phyloP scores from a whole-genome alignment of 1,140 invertebrate species.

The Drosophila guanche region DNA sequence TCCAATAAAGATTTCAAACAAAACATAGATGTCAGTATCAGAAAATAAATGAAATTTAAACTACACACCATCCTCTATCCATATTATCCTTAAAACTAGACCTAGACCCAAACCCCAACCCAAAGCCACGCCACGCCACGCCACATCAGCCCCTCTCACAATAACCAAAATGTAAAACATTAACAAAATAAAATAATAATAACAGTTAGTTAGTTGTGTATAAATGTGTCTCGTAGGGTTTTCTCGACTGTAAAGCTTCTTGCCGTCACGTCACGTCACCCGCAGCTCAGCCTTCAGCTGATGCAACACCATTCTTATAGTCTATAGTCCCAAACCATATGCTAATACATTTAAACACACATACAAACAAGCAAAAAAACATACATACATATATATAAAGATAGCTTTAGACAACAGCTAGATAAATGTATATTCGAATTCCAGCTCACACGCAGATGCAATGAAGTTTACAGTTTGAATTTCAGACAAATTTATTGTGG shows the following conservation, averaged over 20 bases:
- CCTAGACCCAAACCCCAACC: not conserved
- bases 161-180: slow-evolving; percentile 25
- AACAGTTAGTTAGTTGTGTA: slow-evolving; percentile 51
- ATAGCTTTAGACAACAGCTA: slow-evolving; percentile 74
- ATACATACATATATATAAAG: slow-evolving; percentile 59
- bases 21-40: slow-evolving; percentile 12
- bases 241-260: slow-evolving; percentile 61
- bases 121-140: too few species aligned
- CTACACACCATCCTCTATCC: slow-evolving; percentile 2
- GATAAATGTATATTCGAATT: slow-evolving; percentile 78
- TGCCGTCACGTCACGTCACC: slow-evolving; percentile 4
- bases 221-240: slow-evolving; percentile 67
- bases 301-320: slow-evolving; percentile 69
- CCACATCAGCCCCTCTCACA: slow-evolving; percentile 2
- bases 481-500: slow-evolving; percentile 8
- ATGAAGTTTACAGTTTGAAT: slow-evolving; percentile 8
- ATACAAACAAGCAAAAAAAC: slow-evolving; percentile 68
- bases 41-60: slow-evolving; percentile 15
- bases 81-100: not conserved
- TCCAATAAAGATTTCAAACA: slow-evolving; percentile 83
- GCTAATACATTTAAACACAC: slow-evolving; percentile 76
- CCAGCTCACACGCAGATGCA: slow-evolving; percentile 43
- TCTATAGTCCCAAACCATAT: slow-evolving; percentile 63
- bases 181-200: slow-evolving; percentile 27
- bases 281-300: slow-evolving; percentile 22